phyloP scores from a whole-genome alignment of 2,113 vertebrate species.

The Catharus fuscescens region DNA sequence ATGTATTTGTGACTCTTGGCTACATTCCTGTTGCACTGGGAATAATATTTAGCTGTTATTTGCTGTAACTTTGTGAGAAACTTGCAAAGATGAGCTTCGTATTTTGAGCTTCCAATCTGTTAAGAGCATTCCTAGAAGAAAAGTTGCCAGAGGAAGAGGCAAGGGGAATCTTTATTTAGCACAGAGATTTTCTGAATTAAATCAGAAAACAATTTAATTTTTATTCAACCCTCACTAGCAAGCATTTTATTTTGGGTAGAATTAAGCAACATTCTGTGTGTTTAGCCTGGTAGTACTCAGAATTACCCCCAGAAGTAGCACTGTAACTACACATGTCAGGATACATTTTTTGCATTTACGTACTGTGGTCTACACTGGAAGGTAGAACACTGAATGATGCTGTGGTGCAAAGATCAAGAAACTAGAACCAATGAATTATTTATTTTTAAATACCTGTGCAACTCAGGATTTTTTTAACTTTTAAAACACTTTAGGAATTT shows the following conservation, averaged over 20 bases:
- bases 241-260: neutral
- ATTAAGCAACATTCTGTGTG: neutral
- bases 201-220: neutral
- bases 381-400: neutral
- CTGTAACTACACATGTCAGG: neutral
- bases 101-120: neutral
- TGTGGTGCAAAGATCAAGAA: neutral
- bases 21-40: neutral
- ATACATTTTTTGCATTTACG: neutral
- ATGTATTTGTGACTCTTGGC: neutral
- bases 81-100: neutral
- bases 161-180: neutral
- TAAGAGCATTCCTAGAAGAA: constrained; percentile 3
- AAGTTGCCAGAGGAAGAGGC: constrained; percentile 5
- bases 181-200: neutral
- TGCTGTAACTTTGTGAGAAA: neutral
- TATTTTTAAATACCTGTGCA: neutral
- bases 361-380: neutral
- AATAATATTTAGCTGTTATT: constrained; percentile 7
- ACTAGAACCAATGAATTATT: neutral
- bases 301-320: no score
- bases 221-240: neutral
- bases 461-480: neutral
- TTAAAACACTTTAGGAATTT: neutral
- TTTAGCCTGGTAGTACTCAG: neutral